Evolutionary conservation across 2,113 vertebrate genomes (phyloP).

Genomic region (Sinocyclocheilus anophthalmus): DNA sequence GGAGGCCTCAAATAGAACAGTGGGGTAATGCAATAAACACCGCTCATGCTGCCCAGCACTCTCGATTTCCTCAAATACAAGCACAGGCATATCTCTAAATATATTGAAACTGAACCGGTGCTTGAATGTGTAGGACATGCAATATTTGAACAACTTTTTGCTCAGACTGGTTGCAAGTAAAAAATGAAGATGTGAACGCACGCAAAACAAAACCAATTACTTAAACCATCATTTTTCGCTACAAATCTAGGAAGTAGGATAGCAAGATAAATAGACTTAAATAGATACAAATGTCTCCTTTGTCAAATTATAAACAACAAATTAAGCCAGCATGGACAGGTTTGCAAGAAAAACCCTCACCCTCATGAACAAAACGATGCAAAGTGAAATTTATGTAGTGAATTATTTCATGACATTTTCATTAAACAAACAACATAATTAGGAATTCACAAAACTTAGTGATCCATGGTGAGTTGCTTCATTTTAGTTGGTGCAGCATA

Average conservation of each 20-base stretch:
- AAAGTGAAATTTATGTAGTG: neutral
- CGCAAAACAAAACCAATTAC: neutral
- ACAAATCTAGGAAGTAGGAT: neutral
- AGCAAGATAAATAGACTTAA: neutral
- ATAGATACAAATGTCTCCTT: neutral
- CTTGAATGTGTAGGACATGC: neutral
- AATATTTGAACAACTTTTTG: neutral
- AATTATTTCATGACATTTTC: neutral
- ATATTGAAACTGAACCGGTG: neutral
- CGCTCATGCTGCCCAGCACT: neutral
- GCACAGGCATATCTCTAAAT: neutral
- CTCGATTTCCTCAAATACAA: neutral
- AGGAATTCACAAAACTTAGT: too few relatives aligned
- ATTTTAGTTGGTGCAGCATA: neutral
- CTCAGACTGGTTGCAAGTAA: neutral
- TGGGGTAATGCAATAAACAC: conserved; percentile 10
- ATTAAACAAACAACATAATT: neutral
- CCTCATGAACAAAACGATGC: neutral
- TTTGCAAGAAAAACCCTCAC: neutral
- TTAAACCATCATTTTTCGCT: neutral
- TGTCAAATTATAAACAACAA: neutral
- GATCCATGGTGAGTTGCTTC: neutral
- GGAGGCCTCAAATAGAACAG: conserved; percentile 22
- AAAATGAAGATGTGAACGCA: neutral
- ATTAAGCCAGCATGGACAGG: neutral